A percentile compares a stretch with the other conserved stretches of the same genome.
Evolutionary conservation across 2,797 vertebrate species (phyloP).

Genomic region (Cercopithecus hamlyni): DNA sequence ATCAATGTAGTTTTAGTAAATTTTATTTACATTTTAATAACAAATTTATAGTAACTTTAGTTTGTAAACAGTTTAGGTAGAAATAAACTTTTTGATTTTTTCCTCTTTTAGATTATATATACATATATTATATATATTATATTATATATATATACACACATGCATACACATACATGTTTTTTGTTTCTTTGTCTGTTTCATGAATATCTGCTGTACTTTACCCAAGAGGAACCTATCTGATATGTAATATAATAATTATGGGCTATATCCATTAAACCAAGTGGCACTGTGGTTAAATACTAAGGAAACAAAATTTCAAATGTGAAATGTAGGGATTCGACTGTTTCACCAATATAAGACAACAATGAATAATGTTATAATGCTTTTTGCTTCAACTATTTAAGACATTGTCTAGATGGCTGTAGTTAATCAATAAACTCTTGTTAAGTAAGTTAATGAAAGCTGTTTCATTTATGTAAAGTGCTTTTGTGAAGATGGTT

Average conservation of each 20-base stretch:
- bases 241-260: background rate
- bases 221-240: background rate
- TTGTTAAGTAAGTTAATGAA: background rate
- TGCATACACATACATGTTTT: background rate
- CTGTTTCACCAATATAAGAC: background rate
- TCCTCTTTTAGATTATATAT: background rate
- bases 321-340: background rate
- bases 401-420: background rate
- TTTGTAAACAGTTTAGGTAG: slow-evolving; percentile 12
- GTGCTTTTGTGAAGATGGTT: background rate
- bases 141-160: no score
- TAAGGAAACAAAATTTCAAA: slow-evolving; percentile 2
- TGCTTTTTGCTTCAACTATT: background rate
- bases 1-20: slow-evolving; percentile 62
- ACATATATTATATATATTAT: no score
- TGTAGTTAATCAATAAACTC: background rate
- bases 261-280: background rate
- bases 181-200: background rate
- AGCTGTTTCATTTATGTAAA: background rate
- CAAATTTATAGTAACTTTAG: slow-evolving; percentile 20
- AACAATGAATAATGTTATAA: background rate
- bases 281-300: background rate
- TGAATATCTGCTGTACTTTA: background rate
- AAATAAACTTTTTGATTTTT: background rate
- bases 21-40: slow-evolving; percentile 42